phyloP scores from a whole-genome alignment of 1,140 invertebrate species.

The Diorhabda carinulata region DNA sequence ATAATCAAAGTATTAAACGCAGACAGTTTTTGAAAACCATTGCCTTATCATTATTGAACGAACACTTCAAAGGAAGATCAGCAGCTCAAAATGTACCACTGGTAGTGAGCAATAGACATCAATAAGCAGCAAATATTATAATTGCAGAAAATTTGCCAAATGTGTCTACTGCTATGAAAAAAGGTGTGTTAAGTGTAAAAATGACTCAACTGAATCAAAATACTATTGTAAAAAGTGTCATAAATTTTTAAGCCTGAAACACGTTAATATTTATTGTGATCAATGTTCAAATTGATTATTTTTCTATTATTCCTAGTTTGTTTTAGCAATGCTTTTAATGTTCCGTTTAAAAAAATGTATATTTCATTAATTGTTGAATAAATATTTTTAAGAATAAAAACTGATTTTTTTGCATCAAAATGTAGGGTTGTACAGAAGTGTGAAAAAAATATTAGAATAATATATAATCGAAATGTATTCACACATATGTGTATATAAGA shows the following conservation, averaged over 20 bases:
- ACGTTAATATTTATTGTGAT: too few species aligned
- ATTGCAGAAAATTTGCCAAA: background rate
- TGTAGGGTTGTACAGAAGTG: background rate
- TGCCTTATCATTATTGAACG: background rate
- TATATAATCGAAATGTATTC: background rate
- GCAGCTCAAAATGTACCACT: background rate
- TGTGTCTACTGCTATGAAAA: background rate
- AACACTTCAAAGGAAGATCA: background rate
- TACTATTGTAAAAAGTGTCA: too few species aligned
- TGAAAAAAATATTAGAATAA: background rate
- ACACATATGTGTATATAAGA: background rate
- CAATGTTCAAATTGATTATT: too few species aligned
- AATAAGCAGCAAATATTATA: background rate
- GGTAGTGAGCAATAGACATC: too few species aligned
- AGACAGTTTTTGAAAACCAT: background rate
- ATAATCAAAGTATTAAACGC: background rate
- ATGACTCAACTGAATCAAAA: background rate
- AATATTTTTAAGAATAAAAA: background rate
- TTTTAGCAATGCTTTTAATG: background rate
- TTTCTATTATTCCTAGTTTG: background rate
- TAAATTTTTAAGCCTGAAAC: too few species aligned
- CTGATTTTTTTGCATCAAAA: background rate
- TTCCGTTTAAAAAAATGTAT: background rate
- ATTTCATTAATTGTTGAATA: background rate
- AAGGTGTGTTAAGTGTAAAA: background rate